Conservation (phyloP, 2,797 vertebrate species). For the Luscinia megarhynchos region DNA sequence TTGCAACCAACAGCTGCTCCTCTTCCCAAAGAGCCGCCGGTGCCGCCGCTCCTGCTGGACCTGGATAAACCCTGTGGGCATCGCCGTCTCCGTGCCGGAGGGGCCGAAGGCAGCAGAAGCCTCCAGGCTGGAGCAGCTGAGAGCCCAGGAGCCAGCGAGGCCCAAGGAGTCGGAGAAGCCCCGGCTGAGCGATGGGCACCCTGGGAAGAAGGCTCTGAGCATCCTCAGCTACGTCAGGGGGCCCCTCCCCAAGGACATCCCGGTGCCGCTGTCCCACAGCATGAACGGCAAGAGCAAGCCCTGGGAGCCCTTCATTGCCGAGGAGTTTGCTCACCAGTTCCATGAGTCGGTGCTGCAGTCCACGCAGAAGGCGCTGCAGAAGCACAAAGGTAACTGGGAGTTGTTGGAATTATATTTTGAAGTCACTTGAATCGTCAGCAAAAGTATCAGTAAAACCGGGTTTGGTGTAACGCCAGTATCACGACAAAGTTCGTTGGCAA, state of each 20-base stretch:
- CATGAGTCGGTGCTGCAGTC: constrained; percentile 98
- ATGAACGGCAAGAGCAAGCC: constrained; percentile 92
- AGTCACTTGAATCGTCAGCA: fast-evolving
- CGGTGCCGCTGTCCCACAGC: constrained; percentile 80
- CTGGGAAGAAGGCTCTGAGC: constrained; percentile 86
- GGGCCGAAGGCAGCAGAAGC: constrained; percentile 77
- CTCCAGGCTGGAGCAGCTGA: constrained; percentile 79
- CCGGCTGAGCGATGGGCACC: constrained; percentile 78
- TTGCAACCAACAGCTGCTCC: background rate
- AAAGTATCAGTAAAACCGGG: background rate
- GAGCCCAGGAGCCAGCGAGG: constrained; percentile 78
- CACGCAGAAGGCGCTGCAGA: constrained; percentile 97
- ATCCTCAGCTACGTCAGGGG: constrained; percentile 89
- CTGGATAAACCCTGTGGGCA: constrained; percentile 80
- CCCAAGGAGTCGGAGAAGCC: constrained; percentile 87
- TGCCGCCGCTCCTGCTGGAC: constrained; percentile 79
- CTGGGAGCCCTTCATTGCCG: constrained; percentile 94
- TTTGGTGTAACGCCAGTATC: fast-evolving
- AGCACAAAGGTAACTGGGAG: constrained; percentile 88
- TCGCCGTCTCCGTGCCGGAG: constrained; percentile 77
- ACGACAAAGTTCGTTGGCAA: fast-evolving
- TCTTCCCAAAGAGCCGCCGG: constrained; percentile 79
- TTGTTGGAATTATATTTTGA: too few relatives aligned
- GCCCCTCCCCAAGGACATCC: constrained; percentile 87
- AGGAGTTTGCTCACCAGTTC: constrained; percentile 98